Base-by-base conservation (phyloP, 2,113 vertebrate species). In the Girardinichthys multiradiatus region DNA sequence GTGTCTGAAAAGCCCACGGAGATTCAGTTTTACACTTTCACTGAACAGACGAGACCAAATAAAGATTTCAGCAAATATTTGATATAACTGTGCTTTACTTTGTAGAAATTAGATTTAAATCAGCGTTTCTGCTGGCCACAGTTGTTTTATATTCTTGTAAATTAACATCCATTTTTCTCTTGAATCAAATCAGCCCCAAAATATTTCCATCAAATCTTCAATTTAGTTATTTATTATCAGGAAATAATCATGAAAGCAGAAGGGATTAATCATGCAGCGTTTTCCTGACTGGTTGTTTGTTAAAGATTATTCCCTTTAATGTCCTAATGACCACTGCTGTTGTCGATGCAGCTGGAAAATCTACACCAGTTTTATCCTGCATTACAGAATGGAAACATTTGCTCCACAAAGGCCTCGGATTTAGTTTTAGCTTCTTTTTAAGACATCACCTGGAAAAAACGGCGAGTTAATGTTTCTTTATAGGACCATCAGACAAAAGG, bases 401-500 rank as follows among this genome's bases (percentile, higher is more conserved):
- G 26, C 39, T 30, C 28, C 42, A 66, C 28, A n/a, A 66, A 51
- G 39, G 27, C 64, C 64, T 51, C 9, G 27, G 27, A 51, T 66
- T 54, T 33, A 11, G 54, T 26, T 68, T 33, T 33, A 31, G 21
- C 28, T 68, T 54, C 65, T 54, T 31, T 54, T 33, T 30, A 35
- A 28, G 21, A 21, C 45, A 24, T 31, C 45, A 30, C 29, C 54
- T 26, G 54, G 58, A 28, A 69, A 69, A 70, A 45, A 45, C 48
- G 27, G 33, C 33, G 19, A 39, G 17, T 28, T 24, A 69, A 70
- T 24, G 68, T 59, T 33, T 30, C 30, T 35, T 17, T 26, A 37
- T 26, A 19, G 68, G 33, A 70, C n/a, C 57, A 29, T 70, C 68
- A 59, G 30, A 68, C 48, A 68, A 68, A 68, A 60, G 31, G n/a